Percentiles rank a stretch among this genome's conserved stretches.
Evolutionary conservation across 2,888 invertebrate genomes (phyloP).

Genomic region (Rotaria sp.): DNA sequence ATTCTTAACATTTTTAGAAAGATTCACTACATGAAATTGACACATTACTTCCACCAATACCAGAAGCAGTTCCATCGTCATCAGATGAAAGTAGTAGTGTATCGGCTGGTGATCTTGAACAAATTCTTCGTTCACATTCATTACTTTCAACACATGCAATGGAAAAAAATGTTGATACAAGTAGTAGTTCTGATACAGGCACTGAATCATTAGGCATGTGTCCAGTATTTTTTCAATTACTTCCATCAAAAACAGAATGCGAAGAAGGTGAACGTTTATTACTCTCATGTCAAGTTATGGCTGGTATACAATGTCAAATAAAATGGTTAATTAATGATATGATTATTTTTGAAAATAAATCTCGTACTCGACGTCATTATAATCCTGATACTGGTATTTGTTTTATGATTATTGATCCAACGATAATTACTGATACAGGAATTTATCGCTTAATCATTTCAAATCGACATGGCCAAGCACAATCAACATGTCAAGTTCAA

Average conservation of each 20-base stretch:
- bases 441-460: neutral
- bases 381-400: slow-evolving; percentile 6
- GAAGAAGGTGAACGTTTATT: slow-evolving; percentile 25
- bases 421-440: neutral
- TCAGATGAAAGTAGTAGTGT: neutral
- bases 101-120: neutral
- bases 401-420: neutral
- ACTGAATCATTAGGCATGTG: neutral
- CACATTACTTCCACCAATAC: neutral
- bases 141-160: neutral
- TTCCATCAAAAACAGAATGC: neutral
- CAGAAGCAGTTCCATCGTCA: neutral
- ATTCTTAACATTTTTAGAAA: neutral
- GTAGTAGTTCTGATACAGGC: neutral
- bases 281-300: slow-evolving; percentile 12
- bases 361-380: neutral
- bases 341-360: neutral
- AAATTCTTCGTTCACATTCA: neutral
- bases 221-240: slow-evolving; percentile 24
- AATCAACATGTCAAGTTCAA: neutral
- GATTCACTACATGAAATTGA: neutral
- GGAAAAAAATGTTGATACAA: neutral
- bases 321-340: neutral
- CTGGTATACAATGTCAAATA: neutral
- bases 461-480: neutral